phyloP scores from a whole-genome alignment of 2,797 vertebrate species.

The Emys orbicularis region DNA sequence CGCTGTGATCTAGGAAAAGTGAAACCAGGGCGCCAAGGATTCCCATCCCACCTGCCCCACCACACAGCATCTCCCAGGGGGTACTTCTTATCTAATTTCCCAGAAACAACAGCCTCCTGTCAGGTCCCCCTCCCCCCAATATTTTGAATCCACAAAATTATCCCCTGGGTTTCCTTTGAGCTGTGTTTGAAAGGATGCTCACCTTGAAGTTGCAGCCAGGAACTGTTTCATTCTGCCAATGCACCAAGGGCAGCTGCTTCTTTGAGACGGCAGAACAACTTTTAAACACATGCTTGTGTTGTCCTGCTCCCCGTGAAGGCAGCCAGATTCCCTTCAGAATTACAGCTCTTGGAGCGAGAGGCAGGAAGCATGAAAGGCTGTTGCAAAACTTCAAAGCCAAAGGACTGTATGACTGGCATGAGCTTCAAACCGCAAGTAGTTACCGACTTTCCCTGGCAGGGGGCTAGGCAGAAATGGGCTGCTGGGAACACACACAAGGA shows the following conservation, averaged over 20 bases:
- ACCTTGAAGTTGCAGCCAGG: not conserved
- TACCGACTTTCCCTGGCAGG: not conserved
- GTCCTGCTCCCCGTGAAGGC: not conserved
- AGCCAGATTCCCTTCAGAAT: not conserved
- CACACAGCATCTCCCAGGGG: not conserved
- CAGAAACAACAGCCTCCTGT: not conserved
- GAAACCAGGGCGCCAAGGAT: too few species aligned
- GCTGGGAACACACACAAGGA: not conserved
- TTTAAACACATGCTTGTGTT: not conserved
- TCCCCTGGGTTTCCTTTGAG: not conserved
- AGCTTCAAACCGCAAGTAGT: not conserved
- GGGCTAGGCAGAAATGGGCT: not conserved
- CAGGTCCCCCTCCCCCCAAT: not conserved
- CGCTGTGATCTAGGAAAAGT: not conserved
- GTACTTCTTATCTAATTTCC: not conserved
- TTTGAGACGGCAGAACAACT: not conserved
- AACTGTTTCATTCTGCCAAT: not conserved
- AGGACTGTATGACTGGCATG: not conserved
- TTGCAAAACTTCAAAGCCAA: not conserved
- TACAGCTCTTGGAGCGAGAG: not conserved
- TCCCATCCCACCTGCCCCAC: not conserved
- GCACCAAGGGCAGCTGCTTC: not conserved
- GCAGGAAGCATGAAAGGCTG: not conserved
- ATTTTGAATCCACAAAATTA: not conserved
- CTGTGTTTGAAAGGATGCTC: not conserved